Evolutionary conservation across 1,140 invertebrate species (phyloP), one percentile per base, ranked within the genome.

Genomic region (Anastrepha obliqua): DNA sequence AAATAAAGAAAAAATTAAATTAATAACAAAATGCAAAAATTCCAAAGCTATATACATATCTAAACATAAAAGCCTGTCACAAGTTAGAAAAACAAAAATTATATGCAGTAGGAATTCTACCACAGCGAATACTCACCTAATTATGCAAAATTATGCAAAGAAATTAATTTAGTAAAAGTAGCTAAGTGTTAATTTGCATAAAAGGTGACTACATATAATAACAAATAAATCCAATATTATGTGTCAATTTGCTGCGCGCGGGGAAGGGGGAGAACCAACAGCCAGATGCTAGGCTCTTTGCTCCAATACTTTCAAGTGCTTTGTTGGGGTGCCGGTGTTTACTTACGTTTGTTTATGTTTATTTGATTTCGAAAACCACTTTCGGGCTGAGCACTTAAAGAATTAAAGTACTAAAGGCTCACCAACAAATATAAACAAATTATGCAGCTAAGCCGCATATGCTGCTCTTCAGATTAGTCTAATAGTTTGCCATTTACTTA

Each of bases 141-240:
- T 64, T 64, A 64, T 64, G 62, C 62, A 29, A 64, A 64, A 64
- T 20, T 64, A 64, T 64, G 62, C 62, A 64, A 20, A 64, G 17
- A 64, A 64, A 20, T 20, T 8, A 64, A 64, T 64, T 64, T 64
- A 15, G n/a, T 64, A 64, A 64, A 64, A 64, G n/a, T 20, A 64
- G 20, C 62, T 64, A 64, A 15, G 17, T 62, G 60, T n/a, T 3
- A 17, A 62, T 62, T 15, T 62, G 7, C 17, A 64, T 20, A 64
- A 20, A n/a, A 64, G 62, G 6, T 64, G 62, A 64, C 62, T 20
- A 20, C 62, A 64, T 64, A 17, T 17, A 62, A 62, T n/a, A 62
- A n/a, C n/a, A 64, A 29, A 29, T 29, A 29, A 29, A 29, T 29
- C 6, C 60, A 62, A 6, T 7, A 62, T 0, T n/a, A n/a, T n/a